A percentile compares a stretch with the other conserved stretches of the same genome.
phyloP scores from a whole-genome alignment of 2,113 vertebrate genomes.

The Myiopsitta monachus region DNA sequence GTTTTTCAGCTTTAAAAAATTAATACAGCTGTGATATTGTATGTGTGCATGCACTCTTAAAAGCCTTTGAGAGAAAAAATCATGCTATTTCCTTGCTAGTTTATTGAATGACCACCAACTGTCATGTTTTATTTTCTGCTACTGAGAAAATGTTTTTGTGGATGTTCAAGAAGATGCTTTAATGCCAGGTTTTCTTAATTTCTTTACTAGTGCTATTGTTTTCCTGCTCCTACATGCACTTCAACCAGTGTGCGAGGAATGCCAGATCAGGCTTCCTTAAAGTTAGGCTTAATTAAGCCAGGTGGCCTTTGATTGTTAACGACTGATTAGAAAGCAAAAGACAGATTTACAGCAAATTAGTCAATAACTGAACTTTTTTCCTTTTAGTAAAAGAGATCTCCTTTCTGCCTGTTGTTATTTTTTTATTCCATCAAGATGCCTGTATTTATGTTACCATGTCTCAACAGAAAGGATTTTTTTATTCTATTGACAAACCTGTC shows the following conservation, averaged over 20 bases:
- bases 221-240: background rate
- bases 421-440: background rate
- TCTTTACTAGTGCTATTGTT: background rate
- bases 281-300: constrained; percentile 30
- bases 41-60: background rate
- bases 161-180: background rate
- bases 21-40: background rate
- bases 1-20: background rate
- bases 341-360: constrained; percentile 30
- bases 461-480: background rate
- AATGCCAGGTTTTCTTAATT: background rate
- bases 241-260: background rate
- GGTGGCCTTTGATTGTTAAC: constrained; percentile 31
- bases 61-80: background rate
- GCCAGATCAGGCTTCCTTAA: constrained; percentile 22
- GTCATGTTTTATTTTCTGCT: background rate
- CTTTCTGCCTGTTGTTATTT: background rate
- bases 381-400: background rate
- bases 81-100: background rate
- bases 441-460: background rate
- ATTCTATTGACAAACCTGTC: background rate
- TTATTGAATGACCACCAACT: background rate
- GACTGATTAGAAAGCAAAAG: constrained; percentile 28
- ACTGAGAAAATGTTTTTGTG: background rate
- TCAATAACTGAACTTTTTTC: background rate